A percentile compares a stretch with the other conserved stretches of the same genome.
phyloP scores from a whole-genome alignment of 2,888 invertebrate genomes.

The Eremobia ochroleuca region DNA sequence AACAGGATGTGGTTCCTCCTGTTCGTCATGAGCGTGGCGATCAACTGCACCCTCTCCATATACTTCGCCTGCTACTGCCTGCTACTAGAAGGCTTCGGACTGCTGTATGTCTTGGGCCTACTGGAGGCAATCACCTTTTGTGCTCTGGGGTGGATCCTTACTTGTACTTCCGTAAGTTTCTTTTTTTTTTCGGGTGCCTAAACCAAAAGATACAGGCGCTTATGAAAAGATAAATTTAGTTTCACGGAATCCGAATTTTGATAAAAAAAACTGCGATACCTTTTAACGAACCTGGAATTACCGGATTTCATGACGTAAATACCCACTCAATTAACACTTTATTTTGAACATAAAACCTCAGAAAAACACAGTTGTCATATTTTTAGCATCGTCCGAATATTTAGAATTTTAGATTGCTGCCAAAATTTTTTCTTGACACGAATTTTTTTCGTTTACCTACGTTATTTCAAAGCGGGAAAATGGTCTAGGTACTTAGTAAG shows the following conservation, averaged over 20 bases:
- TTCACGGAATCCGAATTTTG: background rate
- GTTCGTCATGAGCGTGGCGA: constrained; percentile 96
- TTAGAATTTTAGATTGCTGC: constrained; percentile 8
- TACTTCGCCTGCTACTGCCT: constrained; percentile 97
- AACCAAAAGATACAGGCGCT: no score
- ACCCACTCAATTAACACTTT: background rate
- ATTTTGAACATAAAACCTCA: background rate
- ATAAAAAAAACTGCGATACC: background rate
- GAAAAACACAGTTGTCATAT: background rate
- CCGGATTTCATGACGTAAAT: background rate
- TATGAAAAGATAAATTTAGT: background rate
- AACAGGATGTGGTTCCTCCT: constrained; percentile 98
- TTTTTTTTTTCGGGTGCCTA: background rate
- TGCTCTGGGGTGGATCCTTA: constrained; percentile 96
- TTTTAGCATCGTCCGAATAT: background rate
- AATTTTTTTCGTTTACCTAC: constrained; percentile 2
- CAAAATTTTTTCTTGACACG: constrained; percentile 22
- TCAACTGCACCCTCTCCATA: constrained; percentile 96
- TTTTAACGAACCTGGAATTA: background rate
- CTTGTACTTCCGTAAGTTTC: constrained; percentile 95
- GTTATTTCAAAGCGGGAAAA: background rate
- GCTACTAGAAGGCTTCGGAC: constrained; percentile 95
- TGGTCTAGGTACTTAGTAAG: constrained; percentile 5
- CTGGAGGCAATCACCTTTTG: constrained; percentile 96
- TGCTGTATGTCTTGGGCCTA: constrained; percentile 96